Conservation (phyloP, 2,113 vertebrate genomes). For the Platichthys flesus region DNA sequence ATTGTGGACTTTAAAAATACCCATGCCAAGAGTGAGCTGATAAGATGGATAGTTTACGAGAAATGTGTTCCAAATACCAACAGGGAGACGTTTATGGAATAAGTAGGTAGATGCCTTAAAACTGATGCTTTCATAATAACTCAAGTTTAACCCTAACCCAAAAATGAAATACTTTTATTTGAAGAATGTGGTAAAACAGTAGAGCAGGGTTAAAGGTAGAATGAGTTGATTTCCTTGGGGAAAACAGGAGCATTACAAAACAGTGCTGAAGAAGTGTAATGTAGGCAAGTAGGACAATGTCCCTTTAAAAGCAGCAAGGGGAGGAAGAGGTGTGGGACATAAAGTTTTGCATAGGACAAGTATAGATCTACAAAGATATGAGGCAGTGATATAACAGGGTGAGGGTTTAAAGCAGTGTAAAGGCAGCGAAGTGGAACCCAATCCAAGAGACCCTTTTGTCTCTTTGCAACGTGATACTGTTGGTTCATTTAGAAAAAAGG, state of each 20-base stretch:
- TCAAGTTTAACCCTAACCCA: not conserved
- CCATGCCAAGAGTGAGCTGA: no score
- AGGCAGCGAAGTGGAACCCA: conserved; percentile 51
- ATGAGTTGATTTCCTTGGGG: conserved; percentile 20
- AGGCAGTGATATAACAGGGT: conserved; percentile 45
- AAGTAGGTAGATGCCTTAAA: no score
- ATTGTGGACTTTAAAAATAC: no score
- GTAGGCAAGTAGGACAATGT: conserved; percentile 60
- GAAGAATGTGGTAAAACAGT: conserved; percentile 5
- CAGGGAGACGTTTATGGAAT: no score
- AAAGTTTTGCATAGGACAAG: conserved; percentile 36
- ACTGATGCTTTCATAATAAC: no score
- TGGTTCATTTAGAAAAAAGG: conserved; percentile 47
- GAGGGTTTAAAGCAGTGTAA: conserved; percentile 66
- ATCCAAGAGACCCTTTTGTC: conserved; percentile 65
- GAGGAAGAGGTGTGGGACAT: conserved; percentile 46
- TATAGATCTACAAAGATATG: conserved; percentile 32
- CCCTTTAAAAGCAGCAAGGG: conserved; percentile 62
- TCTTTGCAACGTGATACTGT: conserved; percentile 58
- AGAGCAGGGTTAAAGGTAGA: conserved; percentile 47
- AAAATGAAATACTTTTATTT: conserved; percentile 21
- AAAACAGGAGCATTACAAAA: conserved; percentile 24
- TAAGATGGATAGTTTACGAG: no score
- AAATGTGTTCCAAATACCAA: no score
- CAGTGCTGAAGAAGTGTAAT: conserved; percentile 28